phyloP scores from a whole-genome alignment of 2,113 vertebrate species.

The Ranitomeya imitator region DNA sequence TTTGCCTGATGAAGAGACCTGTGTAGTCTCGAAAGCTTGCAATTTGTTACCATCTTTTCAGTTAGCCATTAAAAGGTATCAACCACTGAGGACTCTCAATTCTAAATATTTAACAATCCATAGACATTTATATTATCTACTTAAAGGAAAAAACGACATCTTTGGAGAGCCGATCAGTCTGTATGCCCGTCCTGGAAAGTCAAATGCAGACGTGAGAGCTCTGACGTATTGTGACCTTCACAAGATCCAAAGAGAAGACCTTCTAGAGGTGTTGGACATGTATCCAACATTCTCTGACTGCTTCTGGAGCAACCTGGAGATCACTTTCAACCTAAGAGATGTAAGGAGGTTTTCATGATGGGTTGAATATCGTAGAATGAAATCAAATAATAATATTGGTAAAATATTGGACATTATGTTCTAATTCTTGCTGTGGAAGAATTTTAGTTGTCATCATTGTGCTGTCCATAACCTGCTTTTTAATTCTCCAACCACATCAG shows the following conservation, averaged over 20 bases:
- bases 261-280: slow-evolving; percentile 96
- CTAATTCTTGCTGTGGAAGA: not conserved
- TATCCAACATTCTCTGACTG: slow-evolving; percentile 91
- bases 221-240: slow-evolving; percentile 97
- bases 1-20: too few species aligned
- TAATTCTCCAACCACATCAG: slow-evolving; percentile 67
- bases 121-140: not conserved
- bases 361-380: not conserved
- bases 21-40: too few species aligned
- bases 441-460: not conserved
- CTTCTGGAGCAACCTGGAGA: slow-evolving; percentile 96
- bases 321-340: slow-evolving; percentile 96
- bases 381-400: not conserved
- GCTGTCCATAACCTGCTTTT: not conserved
- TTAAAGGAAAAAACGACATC: slow-evolving; percentile 91
- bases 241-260: slow-evolving; percentile 92
- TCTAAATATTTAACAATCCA: not conserved
- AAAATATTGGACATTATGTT: not conserved
- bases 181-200: slow-evolving; percentile 87
- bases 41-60: too few species aligned
- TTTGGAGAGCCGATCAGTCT: slow-evolving; percentile 93
- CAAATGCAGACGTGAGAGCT: slow-evolving; percentile 88
- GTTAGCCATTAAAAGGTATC: too few species aligned
- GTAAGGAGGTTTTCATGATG: slow-evolving; percentile 74
- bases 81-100: too few species aligned